These are phyloP conservation scores for Slavum lentiscoides DNA, from an alignment of 2,888 invertebrate species.

Conservation along the genomic window DNA sequence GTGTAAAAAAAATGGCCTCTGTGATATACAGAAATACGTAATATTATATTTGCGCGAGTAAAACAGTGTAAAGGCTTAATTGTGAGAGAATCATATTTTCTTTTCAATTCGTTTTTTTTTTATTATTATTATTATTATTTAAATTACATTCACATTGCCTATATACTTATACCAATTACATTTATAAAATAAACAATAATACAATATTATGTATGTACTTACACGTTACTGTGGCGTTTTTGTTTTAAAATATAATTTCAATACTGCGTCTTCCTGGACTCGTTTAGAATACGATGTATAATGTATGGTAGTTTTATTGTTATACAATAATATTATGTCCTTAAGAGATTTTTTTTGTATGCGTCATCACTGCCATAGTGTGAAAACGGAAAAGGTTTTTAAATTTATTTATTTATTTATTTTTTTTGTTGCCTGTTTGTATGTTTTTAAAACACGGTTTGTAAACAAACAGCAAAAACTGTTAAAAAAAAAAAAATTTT, in stretches of 20 bases:
- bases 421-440: too few relatives aligned
- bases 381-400: neutral
- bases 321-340: neutral
- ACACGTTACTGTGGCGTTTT: neutral
- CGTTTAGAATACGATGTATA: neutral
- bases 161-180: neutral
- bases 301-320: conserved; percentile 19
- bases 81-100: neutral
- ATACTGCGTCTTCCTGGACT: conserved; percentile 43
- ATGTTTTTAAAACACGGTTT: neutral
- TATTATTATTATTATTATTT: neutral
- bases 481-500: neutral
- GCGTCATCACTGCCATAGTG: conserved; percentile 48
- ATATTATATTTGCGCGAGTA: neutral
- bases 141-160: neutral
- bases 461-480: too few relatives aligned
- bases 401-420: conserved; percentile 5
- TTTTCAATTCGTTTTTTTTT: neutral
- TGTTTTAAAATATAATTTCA: conserved; percentile 17
- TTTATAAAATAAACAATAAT: neutral
- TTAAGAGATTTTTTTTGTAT: conserved; percentile 29
- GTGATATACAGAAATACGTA: neutral
- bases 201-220: neutral
- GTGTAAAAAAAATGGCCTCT: conserved; percentile 23
- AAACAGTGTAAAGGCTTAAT: neutral